Base-by-base conservation (phyloP, 2,113 vertebrate genomes). In the Chionomys nivalis region DNA sequence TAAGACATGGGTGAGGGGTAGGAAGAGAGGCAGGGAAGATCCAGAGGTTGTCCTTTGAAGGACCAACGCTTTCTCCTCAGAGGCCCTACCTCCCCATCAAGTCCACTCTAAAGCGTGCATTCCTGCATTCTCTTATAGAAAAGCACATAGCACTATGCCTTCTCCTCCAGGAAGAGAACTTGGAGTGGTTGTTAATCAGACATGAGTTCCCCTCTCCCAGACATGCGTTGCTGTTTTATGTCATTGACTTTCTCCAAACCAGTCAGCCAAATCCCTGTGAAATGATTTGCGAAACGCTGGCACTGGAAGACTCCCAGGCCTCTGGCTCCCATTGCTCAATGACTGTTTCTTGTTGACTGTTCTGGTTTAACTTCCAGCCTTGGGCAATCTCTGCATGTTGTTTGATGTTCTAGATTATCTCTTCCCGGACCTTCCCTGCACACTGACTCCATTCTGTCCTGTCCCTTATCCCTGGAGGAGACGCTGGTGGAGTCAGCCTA, bases 341-440 rank as follows among this genome's bases (percentile, higher is more conserved):
- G 75, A 33, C 81, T n/a, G 6, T 73, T 89, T 66, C 5, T 5
- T 93, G 91, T 96, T 97, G 95, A 97, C 91, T 49, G 23, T 77
- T 7, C 86, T 47, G 52, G 33, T 81, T 89, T 89, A 93, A 87
- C 94, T 87, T 63, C 4, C 28, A 39, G 58, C 9, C 0, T 97
- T 90, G 66, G 86, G 89, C 94, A 94, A 96, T 26, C 66, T 93
- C 39, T 42, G 61, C 61, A 3, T 93, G 94, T 94, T 96, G 92
- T 97, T 97, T 94, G 86, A 96, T 95, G 96, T 96, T 89, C 90
- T 87, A 66, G 63, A 36, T 94, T 63, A 23, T 61, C 14, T 19
- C n/a, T 73, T 63, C 77, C 58, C n/a, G 39, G 33, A 12, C 0
- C 13, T 55, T 66, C 72, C 61, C 14, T 63, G 4, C 11, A 10